Base-by-base conservation (phyloP, 2,113 vertebrate species). In the Oxyura jamaicensis region DNA sequence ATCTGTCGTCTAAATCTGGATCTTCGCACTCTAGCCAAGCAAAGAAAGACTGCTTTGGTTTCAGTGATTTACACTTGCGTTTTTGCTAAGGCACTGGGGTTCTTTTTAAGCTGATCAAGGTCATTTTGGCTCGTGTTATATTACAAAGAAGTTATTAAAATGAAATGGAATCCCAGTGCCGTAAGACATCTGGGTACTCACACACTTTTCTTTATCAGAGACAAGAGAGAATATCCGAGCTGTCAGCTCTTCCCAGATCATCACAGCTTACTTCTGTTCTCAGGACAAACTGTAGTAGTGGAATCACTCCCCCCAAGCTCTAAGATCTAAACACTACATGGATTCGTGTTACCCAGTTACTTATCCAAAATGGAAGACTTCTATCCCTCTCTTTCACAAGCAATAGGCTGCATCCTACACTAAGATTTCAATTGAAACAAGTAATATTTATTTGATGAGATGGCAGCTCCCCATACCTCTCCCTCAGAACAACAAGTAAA, bases 1-100 rank as follows among this genome's bases (percentile, higher is more conserved):
- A 96, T 81, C 96, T 95, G n/a, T 98, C 98, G 0, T 98, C 97
- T 68, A 97, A 44, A 22, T 96, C 97, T 62, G 98, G 98, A 91
- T 98, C 97, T 94, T 97, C 98, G 62, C 92, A 97, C 88, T 95
- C 99, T 99, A 88, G 42, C 33, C 86, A 96, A 95, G 88, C 67
- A 97, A 93, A 95, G 69, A 95, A 4, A 97, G 92, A 91, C 92
- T 94, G 89, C 59, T 94, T 96, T 94, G 95, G 80, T 93, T 94
- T 88, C 93, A 94, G 87, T 81, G 68, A 74, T 63, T 60, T 53
- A 81, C 48, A 80, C 36, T 52, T 63, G 41, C 10, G 75, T 36
- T 76, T 86, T 66, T 82, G 36, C 88, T 73, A 88, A 86, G 48
- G 39, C 72, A 48, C 72, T 28, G 16, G 19, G n/a, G 17, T 3